Evolutionary conservation across 35 echinoderm and acorn worm species (phyloP), one percentile per base, ranked within the genome.

Genomic region (Ophiothrix spiculata): DNA sequence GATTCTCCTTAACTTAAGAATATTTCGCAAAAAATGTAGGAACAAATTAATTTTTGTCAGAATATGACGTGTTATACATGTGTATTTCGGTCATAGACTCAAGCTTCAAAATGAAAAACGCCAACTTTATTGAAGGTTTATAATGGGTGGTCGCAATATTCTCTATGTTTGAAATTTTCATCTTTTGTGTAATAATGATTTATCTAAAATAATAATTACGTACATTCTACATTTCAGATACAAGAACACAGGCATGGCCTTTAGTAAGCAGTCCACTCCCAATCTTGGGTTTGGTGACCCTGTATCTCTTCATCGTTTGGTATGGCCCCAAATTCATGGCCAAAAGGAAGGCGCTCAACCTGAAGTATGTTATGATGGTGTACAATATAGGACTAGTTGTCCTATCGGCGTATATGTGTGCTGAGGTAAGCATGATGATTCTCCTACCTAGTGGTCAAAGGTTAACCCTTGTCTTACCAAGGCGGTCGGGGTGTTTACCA

Each of bases 361-460:
- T 97, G 76, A 91, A 91, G 56, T 56, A 75, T 23, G 15, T 88
- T 1, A 97, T 97, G 90, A 88, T 97, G 60, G 34, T 75, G 0
- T 97, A 97, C 83, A 97, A 97, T 74, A 69, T 84, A 75, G 80
- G 56, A 15, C 76, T 92, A 49, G 90, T 97, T 11, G 1, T 92
- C 21, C 77, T 97, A 4, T 92, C 87, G 0, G 86, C 64, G 0
- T 92, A 86, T 78, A 91, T 97, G 78, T 97, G 92, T 88, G 54
- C 45, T 33, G 86, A 91, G 93, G 93, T 95, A 77, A 60, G 78
- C 19, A 23, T 31, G 33, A 75, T n/a, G n/a, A 60, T 15, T 15
- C 13, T 60, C 13, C 56, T n/a, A 13, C n/a, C n/a, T 60, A 15
- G 13, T 13, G 13, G 13, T n/a, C n/a, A 13, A 60, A 60, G 13